Evolutionary conservation across 2,888 invertebrate species (phyloP), one percentile per base, ranked within the genome.

Genomic region (Pimpla rufipes): DNA sequence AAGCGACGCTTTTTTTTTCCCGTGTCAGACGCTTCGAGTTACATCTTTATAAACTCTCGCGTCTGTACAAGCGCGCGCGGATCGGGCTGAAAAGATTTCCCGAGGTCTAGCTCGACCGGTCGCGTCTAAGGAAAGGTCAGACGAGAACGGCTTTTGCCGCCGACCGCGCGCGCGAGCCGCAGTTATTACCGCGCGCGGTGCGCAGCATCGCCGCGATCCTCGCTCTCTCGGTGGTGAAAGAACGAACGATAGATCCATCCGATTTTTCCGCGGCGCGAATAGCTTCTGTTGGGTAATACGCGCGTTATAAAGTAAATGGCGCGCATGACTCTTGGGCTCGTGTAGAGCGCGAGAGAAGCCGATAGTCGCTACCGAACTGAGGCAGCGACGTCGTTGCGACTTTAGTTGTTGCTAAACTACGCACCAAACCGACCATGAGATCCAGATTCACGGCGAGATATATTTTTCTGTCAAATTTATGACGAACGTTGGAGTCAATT

Each of bases 91-190:
- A 73, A 77, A 76, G 67, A 79, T 57, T 76, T 83, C 77, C 67
- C 68, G 62, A 68, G 73, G 64, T 79, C 59, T 67, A 64, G 62
- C 75, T 67, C 79, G 79, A 79, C 67, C 78, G 55, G 79, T 75
- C 77, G 81, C 64, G 62, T 42, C 66, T 18, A 52, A 50, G 73
- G 50, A 83, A 83, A 83, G 83, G 83, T 83, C 83, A 83, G 45
- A 62, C 80, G 77, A 77, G 76, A 83, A 79, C 76, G 83, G 62
- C 83, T 83, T 83, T 83, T 83, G 83, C 83, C 67, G 73, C 73
- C 62, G 62, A 73, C 71, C n/a, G n/a, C n/a, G n/a, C 71, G 59
- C 76, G 57, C 23, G 55, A 35, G 73, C 37, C 62, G 75, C 75
- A 71, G 67, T 16, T 57, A 66, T 68, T 79, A 79, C 70, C n/a